phyloP scores from a whole-genome alignment of 1,140 invertebrate genomes.

The Heliconius congener region DNA sequence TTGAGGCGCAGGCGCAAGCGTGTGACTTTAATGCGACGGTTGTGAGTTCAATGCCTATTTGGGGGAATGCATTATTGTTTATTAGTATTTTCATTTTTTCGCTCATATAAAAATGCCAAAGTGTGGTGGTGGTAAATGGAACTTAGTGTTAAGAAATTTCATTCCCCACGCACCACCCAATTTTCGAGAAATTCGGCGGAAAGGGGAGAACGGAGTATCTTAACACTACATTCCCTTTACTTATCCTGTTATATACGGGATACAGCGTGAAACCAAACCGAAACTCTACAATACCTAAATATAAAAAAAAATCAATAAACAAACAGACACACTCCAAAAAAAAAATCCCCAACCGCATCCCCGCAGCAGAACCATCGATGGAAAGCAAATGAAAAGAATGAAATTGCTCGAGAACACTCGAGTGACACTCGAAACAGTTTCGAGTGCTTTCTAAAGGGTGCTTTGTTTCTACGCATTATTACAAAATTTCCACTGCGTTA shows the following conservation, averaged over 20 bases:
- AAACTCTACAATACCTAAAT: not conserved
- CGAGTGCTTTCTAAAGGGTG: slow-evolving; percentile 23
- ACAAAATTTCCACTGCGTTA: slow-evolving; percentile 25
- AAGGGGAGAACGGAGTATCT: not conserved
- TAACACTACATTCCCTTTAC: not conserved
- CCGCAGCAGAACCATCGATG: not conserved
- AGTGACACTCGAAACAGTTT: slow-evolving; percentile 25
- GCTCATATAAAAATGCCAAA: too few species aligned
- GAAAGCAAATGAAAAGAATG: slow-evolving; percentile 5
- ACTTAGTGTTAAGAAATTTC: too few species aligned
- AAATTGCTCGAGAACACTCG: slow-evolving; percentile 37
- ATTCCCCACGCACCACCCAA: not conserved
- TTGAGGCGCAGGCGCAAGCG: too few species aligned
- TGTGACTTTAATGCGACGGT: too few species aligned
- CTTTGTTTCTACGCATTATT: slow-evolving; percentile 38
- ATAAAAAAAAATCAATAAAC: not conserved
- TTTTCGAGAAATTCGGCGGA: not conserved
- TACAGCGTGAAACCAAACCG: too few species aligned
- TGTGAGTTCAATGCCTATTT: too few species aligned
- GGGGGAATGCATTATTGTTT: too few species aligned
- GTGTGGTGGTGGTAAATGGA: too few species aligned
- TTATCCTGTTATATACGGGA: too few species aligned
- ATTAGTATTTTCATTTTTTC: too few species aligned
- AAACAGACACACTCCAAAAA: not conserved
- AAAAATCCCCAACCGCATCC: not conserved